These are phyloP conservation scores for Alcedo quadribrachys DNA, from an alignment of 2,797 vertebrate genomes.

Conservation along the genomic window DNA sequence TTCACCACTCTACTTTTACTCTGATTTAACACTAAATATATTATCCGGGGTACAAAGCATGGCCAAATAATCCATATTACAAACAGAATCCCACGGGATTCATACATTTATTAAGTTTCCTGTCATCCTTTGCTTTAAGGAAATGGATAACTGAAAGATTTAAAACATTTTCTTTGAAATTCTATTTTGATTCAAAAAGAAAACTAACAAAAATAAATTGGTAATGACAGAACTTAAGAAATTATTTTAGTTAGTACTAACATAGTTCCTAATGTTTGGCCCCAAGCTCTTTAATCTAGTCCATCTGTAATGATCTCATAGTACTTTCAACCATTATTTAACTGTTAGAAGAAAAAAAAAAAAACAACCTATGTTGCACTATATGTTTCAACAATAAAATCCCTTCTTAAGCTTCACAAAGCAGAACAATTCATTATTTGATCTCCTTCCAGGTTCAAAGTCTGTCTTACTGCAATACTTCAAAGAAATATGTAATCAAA, in stretches of 20 bases:
- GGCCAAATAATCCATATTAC: slow-evolving; percentile 23
- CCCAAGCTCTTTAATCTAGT: slow-evolving; percentile 82
- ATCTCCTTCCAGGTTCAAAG: slow-evolving; percentile 99
- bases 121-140: slow-evolving; percentile 27
- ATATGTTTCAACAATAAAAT: slow-evolving; percentile 97
- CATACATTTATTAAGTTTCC: slow-evolving; percentile 39
- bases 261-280: slow-evolving; percentile 77
- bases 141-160: slow-evolving; percentile 37
- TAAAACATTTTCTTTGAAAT: slow-evolving; percentile 38
- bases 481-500: slow-evolving; percentile 99
- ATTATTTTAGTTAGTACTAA: slow-evolving; percentile 74
- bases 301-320: slow-evolving; percentile 88
- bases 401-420: slow-evolving; percentile 96
- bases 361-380: slow-evolving; percentile 80
- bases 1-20: slow-evolving; percentile 20
- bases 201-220: slow-evolving; percentile 72
- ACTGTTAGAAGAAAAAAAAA: slow-evolving; percentile 84
- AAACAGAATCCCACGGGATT: slow-evolving; percentile 45
- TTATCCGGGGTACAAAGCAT: slow-evolving; percentile 38
- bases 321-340: slow-evolving; percentile 87
- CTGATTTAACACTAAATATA: not conserved
- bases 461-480: slow-evolving; percentile 97
- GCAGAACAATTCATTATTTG: slow-evolving; percentile 95
- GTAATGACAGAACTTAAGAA: slow-evolving; percentile 75
- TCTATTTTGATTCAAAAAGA: slow-evolving; percentile 63